phyloP scores from a whole-genome alignment of 2,888 invertebrate species.

The Homarus gammarus region DNA sequence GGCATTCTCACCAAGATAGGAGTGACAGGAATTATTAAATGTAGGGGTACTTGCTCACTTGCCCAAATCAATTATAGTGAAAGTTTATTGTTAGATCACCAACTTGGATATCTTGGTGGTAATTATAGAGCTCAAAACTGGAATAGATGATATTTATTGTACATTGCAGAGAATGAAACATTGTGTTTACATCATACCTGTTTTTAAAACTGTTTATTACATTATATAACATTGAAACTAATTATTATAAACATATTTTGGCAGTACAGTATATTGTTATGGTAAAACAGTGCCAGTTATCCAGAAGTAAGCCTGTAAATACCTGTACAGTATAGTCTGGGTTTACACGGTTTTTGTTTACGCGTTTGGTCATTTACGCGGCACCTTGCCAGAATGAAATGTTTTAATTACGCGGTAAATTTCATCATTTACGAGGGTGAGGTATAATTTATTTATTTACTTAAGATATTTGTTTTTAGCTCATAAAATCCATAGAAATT shows the following conservation, averaged over 20 bases:
- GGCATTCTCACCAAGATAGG: conserved; percentile 44
- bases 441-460: no score
- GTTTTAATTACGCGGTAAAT: no score
- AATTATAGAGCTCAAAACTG: conserved; percentile 11
- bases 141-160: conserved; percentile 18
- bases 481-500: no score
- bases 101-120: background rate
- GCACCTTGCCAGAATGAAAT: no score
- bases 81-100: background rate
- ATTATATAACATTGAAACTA: background rate
- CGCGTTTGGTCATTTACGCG: no score
- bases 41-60: conserved; percentile 35
- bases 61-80: background rate
- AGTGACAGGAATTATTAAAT: conserved; percentile 33
- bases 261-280: conserved; percentile 1
- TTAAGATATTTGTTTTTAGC: no score
- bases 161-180: conserved; percentile 5
- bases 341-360: no score
- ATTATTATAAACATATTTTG: background rate
- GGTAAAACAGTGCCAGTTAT: background rate
- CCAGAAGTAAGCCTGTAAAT: background rate
- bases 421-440: no score
- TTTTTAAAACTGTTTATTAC: background rate
- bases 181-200: background rate
- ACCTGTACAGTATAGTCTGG: no score